Percentiles rank a stretch among this genome's conserved stretches.
These are phyloP conservation scores for Metallyticus violacea DNA, from an alignment of 2,888 invertebrate genomes.

Conservation along the genomic window DNA sequence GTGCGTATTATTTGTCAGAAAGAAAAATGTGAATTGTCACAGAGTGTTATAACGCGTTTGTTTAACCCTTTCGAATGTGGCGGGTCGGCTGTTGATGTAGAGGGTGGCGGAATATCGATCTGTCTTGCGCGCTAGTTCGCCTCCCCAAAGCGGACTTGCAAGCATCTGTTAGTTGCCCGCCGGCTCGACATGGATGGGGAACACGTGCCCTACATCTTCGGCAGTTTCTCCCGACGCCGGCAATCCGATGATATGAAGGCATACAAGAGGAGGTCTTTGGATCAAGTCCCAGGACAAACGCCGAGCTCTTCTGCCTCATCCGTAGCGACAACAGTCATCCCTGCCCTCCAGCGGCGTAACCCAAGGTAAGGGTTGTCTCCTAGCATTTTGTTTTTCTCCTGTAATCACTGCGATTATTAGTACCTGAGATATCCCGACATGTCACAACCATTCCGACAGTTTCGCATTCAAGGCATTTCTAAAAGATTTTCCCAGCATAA, in stretches of 20 bases:
- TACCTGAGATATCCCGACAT: too few relatives aligned
- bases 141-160: neutral
- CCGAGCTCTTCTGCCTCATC: neutral
- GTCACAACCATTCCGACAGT: too few relatives aligned
- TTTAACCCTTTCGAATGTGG: neutral
- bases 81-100: too few relatives aligned
- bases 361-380: neutral
- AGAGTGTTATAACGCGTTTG: neutral
- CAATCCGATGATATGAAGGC: slow-evolving; percentile 54
- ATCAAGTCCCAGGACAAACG: slow-evolving; percentile 32
- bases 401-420: too few relatives aligned
- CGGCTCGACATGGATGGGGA: slow-evolving; percentile 52
- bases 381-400: too few relatives aligned
- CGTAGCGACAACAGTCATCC: neutral
- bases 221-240: slow-evolving; percentile 59
- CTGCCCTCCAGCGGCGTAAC: neutral
- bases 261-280: slow-evolving; percentile 42
- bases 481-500: too few relatives aligned
- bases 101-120: neutral
- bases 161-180: neutral
- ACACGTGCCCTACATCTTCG: slow-evolving; percentile 60
- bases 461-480: too few relatives aligned
- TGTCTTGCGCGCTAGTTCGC: neutral
- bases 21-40: too few relatives aligned
- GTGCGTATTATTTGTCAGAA: too few relatives aligned